Evolutionary conservation across 2,797 vertebrate species (phyloP), one percentile per base, ranked within the genome.

Genomic region (Myripristis murdjan): DNA sequence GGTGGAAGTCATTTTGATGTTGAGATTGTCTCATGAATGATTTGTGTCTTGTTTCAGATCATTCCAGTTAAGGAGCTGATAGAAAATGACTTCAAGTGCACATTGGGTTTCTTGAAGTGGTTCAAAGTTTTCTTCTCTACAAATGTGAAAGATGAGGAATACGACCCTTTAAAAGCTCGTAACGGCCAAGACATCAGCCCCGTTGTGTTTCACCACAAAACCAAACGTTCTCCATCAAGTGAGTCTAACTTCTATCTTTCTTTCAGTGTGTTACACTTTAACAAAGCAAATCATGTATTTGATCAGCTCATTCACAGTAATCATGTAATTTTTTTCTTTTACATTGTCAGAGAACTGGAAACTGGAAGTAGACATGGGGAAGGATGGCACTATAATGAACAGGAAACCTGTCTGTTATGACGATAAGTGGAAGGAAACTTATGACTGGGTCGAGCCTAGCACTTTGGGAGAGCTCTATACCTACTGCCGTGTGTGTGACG

Each of bases 81-180:
- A 26, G 81, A 73, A 18, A 91, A 92, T 18, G 82, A 91, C 57
- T 89, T 89, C 64, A 83, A 79, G 70, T 52, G 73, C 48, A 93
- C 75, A 84, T 89, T 93, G 60, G 63, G 80, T 15, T 70, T 89
- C 64, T 53, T 95, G 24, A 94, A 92, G 72, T 96, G 94, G 95
- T 93, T 95, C 75, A 94, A 84, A 82, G 62, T 20, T 33, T 92
- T 95, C 73, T 91, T 91, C 60, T 1, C 14, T 0, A 75, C 58
- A 37, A 94, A 95, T 53, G 11, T 46, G 35, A 81, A 54, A 58
- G 69, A 5, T 5, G 23, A 83, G 24, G 73, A 48, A 1, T 93
- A 92, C 20, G 75, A 91, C 43, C 81, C 93, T 2, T 54, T 90
- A 37, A 77, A 83, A 55, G 91, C 92, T 47, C 89, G 90, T 2